Base-by-base conservation (phyloP, 1,140 invertebrate species). In the Leguminivora glycinivorella region DNA sequence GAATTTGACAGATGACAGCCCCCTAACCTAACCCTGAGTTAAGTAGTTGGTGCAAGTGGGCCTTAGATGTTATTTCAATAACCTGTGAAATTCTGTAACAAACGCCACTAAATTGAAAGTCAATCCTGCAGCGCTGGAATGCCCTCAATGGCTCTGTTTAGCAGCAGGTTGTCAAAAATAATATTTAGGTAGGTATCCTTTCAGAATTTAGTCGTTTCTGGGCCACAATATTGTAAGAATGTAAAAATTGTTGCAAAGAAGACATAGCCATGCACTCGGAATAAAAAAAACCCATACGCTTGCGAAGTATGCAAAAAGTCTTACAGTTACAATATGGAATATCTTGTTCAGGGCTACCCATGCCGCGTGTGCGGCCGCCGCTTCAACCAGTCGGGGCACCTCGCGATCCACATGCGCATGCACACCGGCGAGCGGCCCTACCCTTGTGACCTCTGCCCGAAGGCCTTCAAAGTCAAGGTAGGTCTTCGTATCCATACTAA, bases 361-460 rank as follows among this genome's bases (percentile, higher is more conserved):
- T 93, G 93, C 72, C 80, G 85, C 9, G 90, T 92, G 6, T 94
- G 93, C 70, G 89, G 89, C 4, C 90, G 93, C 19, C 92, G 92
- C 25, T 93, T 93, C 75, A 92, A 92, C 60, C 93, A 93, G 71
- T 85, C 89, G 1, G 91, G 92, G 0, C 93, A 93, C 68, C 80
- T 94, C 3, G 93, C 91, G 24, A 92, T 93, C 22, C 93, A 94
- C 74, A 88, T 92, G 72, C 75, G 92, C 3, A 93, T 92, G 75
- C 93, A 94, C 70, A 92, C 92, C 0, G 92, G 93, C 12, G 92
- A 93, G 43, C 76, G 89, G 5, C 90, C 87, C 2, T 87, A 92
- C 40, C 86, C 84, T 2, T 92, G 91, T 52, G 85, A 87, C 43
- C 80, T 90, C 4, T 92, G 92, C 67, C 76, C 85, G 0, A 92